Evolutionary conservation across 2,888 invertebrate genomes (phyloP).

Genomic region (Himalopsyche kuldschensis): DNA sequence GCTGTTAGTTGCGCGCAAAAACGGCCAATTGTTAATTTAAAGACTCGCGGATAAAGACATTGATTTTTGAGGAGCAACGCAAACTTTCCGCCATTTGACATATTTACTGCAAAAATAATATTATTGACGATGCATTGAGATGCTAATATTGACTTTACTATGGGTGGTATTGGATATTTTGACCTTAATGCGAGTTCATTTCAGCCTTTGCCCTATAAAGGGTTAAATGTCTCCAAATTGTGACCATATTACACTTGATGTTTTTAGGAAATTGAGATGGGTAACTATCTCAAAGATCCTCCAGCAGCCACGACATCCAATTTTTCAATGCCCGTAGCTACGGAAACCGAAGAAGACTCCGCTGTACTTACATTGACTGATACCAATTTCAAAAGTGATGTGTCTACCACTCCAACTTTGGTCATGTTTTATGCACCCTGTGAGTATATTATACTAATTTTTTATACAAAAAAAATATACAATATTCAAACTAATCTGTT

Average conservation of each 20-base stretch:
- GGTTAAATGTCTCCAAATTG: background rate
- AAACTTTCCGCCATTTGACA: too few species aligned
- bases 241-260: background rate
- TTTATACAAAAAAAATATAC: background rate
- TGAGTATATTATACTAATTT: conserved; percentile 47
- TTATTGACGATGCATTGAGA: too few species aligned
- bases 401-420: conserved; percentile 64
- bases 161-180: too few species aligned
- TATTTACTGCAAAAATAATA: too few species aligned
- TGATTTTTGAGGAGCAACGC: too few species aligned
- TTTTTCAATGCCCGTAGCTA: conserved; percentile 41
- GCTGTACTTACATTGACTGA: conserved; percentile 58
- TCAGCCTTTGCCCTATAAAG: too few species aligned
- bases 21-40: too few species aligned
- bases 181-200: too few species aligned
- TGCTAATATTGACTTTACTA: too few species aligned
- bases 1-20: too few species aligned
- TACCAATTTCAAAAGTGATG: conserved; percentile 60
- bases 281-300: conserved; percentile 63
- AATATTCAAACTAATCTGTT: too few species aligned
- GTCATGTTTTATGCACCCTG: conserved; percentile 81
- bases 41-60: too few species aligned
- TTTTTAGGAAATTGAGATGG: conserved; percentile 66
- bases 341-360: conserved; percentile 1
- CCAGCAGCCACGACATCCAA: conserved; percentile 34